These are phyloP conservation scores for Clostera curtula DNA, from an alignment of 2,888 invertebrate genomes.

Conservation along the genomic window DNA sequence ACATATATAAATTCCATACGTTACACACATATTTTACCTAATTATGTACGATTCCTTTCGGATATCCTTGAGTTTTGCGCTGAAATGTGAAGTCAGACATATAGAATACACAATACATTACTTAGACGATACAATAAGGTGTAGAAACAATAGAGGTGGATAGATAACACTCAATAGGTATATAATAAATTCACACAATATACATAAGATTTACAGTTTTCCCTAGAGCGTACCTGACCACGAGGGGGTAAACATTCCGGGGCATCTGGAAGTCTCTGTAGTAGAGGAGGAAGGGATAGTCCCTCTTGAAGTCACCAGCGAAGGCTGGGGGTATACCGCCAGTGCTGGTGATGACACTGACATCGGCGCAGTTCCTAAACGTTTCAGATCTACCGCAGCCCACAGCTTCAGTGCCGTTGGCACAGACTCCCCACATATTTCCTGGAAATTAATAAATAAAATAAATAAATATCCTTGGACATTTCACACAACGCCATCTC, in stretches of 20 bases:
- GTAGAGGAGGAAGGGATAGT: slow-evolving; percentile 85
- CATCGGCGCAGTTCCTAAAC: slow-evolving; percentile 93
- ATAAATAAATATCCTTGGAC: too few relatives aligned
- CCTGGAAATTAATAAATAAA: slow-evolving; percentile 69
- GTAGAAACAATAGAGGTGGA: slow-evolving; percentile 5
- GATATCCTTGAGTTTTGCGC: slow-evolving; percentile 36
- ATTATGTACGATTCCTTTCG: slow-evolving; percentile 43
- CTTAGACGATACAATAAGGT: slow-evolving; percentile 8
- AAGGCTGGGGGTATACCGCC: slow-evolving; percentile 84
- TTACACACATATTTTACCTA: slow-evolving; percentile 48
- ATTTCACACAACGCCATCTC: too few relatives aligned
- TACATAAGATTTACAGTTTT: slow-evolving; percentile 2
- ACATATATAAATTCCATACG: slow-evolving; percentile 15
- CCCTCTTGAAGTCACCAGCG: slow-evolving; percentile 70
- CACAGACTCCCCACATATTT: slow-evolving; percentile 93
- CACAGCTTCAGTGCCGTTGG: slow-evolving; percentile 89
- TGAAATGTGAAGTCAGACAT: slow-evolving; percentile 45
- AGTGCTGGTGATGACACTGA: slow-evolving; percentile 86
- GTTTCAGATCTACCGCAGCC: slow-evolving; percentile 95
- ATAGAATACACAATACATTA: slow-evolving; percentile 15
- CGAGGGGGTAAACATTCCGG: slow-evolving; percentile 81
- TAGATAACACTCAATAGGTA: slow-evolving; percentile 7
- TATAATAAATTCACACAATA: slow-evolving; percentile 12
- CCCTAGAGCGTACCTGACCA: slow-evolving; percentile 76
- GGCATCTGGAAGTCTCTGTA: slow-evolving; percentile 82